Evolutionary conservation across 2,113 vertebrate species (phyloP), one percentile per base, ranked within the genome.

Genomic region (Ailuropoda melanoleuca): DNA sequence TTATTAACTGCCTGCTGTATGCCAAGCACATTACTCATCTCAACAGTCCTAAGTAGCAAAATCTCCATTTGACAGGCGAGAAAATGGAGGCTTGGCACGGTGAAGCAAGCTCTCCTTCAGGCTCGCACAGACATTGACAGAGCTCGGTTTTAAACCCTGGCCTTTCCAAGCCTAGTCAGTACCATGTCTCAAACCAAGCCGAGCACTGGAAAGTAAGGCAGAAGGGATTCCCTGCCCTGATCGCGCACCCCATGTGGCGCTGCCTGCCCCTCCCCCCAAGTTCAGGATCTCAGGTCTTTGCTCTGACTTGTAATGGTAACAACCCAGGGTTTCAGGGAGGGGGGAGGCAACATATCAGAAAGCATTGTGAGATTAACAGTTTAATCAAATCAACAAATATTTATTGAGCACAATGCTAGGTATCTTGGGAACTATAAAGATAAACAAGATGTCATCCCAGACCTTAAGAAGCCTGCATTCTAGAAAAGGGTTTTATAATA

Each of bases 301-400:
- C n/a, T 55, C 90, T 82, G 26, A 93, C 26, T 48, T 19, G 21
- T 7, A 80, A 4, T 31, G 29, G 3, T 43, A 80, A 88, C 39
- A 60, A 48, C 12, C 21, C 55, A 70, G 50, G 18, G 8, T 37
- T 56, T 80, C 46, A 14, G 4, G 23, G 43, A 80, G 26, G 6
- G 62, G 3, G 72, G 8, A 50, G 21, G 50, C 80, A 77, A 66
- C 70, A 31, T 53, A 26, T 9, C 58, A 90, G 62, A 81, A 88
- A 94, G 19, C 24, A 48, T 88, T 95, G 62, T 78, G 53, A 74
- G 39, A 37, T 55, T 83, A 68, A 83, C 48, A 3, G 8, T 94
- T 86, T 86, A 93, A 83, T 96, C 96, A 88, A 96, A 89, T 68
- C 72, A 82, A 92, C 64, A 95, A 70, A 48, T 88, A 72, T 15